Percentiles rank a stretch among this genome's conserved stretches.
These are phyloP conservation scores for Corythaixoides concolor DNA, from an alignment of 2,113 vertebrate species.

Conservation along the genomic window DNA sequence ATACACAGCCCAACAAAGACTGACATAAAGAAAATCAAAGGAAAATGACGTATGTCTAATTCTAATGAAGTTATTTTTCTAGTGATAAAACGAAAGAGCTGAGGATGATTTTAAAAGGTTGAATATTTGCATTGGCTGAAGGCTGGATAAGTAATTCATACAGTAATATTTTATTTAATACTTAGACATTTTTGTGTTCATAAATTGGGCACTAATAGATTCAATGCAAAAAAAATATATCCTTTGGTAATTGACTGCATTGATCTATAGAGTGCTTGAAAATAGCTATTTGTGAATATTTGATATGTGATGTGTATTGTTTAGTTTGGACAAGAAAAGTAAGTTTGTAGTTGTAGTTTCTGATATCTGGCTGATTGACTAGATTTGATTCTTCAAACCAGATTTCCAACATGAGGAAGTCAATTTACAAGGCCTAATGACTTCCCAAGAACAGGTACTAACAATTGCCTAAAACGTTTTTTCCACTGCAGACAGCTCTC, in stretches of 20 bases:
- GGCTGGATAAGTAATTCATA: not conserved
- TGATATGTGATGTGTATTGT: not conserved
- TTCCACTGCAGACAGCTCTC: not conserved
- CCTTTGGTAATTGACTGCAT: not conserved
- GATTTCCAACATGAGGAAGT: not conserved
- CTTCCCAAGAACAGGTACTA: not conserved
- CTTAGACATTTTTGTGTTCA: not conserved
- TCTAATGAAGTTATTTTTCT: not conserved
- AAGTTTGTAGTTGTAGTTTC: not conserved
- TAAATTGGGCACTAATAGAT: not conserved
- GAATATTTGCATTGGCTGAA: not conserved
- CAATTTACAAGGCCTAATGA: not conserved
- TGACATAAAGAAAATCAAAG: not conserved
- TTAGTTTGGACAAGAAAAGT: not conserved
- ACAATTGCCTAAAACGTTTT: not conserved
- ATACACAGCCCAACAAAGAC: not conserved
- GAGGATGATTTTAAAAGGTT: not conserved
- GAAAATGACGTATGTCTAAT: not conserved
- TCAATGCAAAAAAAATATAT: not conserved
- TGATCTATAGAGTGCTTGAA: not conserved
- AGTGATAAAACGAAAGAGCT: not conserved
- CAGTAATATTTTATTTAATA: not conserved
- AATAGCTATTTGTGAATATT: not conserved
- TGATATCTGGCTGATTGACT: not conserved
- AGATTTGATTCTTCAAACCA: not conserved